Evolutionary conservation across 2,888 invertebrate genomes (phyloP).

Genomic region (Ornithoptera priamus): DNA sequence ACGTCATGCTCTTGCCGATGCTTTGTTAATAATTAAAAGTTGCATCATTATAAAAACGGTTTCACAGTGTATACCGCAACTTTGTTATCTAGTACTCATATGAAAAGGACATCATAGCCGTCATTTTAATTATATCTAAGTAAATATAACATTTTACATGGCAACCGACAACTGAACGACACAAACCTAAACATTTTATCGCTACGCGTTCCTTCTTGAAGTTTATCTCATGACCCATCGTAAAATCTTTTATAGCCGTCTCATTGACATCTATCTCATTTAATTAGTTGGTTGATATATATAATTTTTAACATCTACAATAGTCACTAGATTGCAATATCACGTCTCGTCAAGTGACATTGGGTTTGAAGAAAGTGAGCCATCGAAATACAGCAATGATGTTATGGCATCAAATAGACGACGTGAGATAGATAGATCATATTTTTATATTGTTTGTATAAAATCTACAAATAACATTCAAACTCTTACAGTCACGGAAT

Average conservation of each 20-base stretch:
- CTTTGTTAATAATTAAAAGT: too few relatives aligned
- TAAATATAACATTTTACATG: not conserved
- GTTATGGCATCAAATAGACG: too few relatives aligned
- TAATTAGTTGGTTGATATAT: not conserved
- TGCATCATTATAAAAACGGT: too few relatives aligned
- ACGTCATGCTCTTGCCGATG: too few relatives aligned
- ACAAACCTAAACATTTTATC: not conserved
- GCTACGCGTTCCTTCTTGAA: slow-evolving; percentile 7
- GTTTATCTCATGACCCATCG: slow-evolving; percentile 22
- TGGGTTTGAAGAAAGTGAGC: too few relatives aligned
- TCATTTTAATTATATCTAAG: not conserved
- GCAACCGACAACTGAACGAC: not conserved
- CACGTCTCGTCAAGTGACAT: not conserved
- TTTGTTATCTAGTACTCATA: not conserved
- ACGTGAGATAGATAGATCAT: too few relatives aligned
- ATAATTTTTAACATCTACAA: not conserved
- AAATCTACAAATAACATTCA: too few relatives aligned
- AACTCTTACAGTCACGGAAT: too few relatives aligned
- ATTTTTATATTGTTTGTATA: too few relatives aligned
- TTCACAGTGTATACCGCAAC: too few relatives aligned
- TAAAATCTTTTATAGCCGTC: slow-evolving; percentile 21
- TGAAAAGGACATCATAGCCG: not conserved
- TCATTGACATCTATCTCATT: slow-evolving; percentile 4
- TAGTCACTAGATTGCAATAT: not conserved
- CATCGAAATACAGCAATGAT: too few relatives aligned